These are phyloP conservation scores for Triops longicaudatus DNA, from an alignment of 1,140 invertebrate genomes.

Conservation along the genomic window DNA sequence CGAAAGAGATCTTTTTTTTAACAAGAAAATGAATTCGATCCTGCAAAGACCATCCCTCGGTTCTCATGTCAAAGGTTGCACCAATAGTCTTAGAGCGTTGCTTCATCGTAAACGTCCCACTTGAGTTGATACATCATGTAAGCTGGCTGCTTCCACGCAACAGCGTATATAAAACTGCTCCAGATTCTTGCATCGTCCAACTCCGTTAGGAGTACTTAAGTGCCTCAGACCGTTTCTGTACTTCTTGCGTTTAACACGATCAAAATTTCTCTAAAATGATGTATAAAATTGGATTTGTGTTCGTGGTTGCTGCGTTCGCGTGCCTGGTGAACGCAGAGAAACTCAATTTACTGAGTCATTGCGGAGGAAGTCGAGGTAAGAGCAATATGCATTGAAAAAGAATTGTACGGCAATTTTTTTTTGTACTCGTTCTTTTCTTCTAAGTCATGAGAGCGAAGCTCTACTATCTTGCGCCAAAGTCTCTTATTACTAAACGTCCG, in stretches of 20 bases:
- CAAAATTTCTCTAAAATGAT: not conserved
- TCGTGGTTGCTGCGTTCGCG: not conserved
- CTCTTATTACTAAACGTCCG: not conserved
- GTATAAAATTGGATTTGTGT: not conserved
- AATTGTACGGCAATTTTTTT: too few relatives aligned
- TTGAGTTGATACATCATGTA: not conserved
- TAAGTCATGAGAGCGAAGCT: not conserved
- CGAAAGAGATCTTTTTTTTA: not conserved
- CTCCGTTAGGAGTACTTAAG: not conserved
- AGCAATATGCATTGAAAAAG: too few relatives aligned
- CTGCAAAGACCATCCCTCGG: not conserved
- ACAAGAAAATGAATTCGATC: not conserved
- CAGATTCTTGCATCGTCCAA: not conserved
- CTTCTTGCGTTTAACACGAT: not conserved
- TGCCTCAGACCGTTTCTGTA: not conserved
- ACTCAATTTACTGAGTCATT: conserved; percentile 19
- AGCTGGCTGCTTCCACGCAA: not conserved
- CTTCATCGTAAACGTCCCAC: not conserved
- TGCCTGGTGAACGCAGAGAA: not conserved
- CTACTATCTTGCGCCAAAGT: not conserved
- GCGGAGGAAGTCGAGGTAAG: not conserved
- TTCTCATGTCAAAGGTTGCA: not conserved
- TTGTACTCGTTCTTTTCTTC: not conserved
- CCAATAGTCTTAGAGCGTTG: not conserved
- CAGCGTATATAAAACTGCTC: not conserved